Evolutionary conservation across 2,888 invertebrate genomes (phyloP), one percentile per base, ranked within the genome.

Genomic region (Machimus rusticus): DNA sequence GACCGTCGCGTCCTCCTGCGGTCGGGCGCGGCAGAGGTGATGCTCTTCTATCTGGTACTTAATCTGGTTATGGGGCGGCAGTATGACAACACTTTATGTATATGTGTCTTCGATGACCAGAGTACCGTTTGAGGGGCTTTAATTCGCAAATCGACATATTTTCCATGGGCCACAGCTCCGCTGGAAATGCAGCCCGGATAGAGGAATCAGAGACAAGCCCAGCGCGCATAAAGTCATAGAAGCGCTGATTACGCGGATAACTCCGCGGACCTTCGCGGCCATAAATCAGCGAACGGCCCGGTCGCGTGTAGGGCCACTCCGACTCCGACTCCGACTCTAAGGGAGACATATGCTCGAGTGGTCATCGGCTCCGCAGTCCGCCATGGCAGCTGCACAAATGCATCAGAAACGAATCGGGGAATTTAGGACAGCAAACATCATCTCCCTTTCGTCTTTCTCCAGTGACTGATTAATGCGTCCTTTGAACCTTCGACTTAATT

Each of bases 51-150:
- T 86, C 86, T 78, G 86, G 87, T 82, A 76, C 87, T 87, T 87
- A 87, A 87, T 87, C 87, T 87, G 87, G 82, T 87, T 87, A 51
- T 84, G 82, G 85, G 87, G 87, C 87, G 84, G 66, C 81, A 87
- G 81, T 82, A 87, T 87, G 87, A 74, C 81, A 76, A 87, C 82
- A 87, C 87, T 87, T 76, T 87, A 79, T 78, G 74, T 86, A 77
- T 77, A 86, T 77, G 78, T 74, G 66, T 81, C 74, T 74, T 74
- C 81, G 74, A 66, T 82, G 81, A 82, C 37, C 74, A 74, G 81
- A 87, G 74, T 87, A 87, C 87, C 87, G 87, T 87, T 87, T 76
- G 82, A 66, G 82, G 66, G 74, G 57, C 79, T 87, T 87, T 87
- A 87, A 87, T 87, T 87, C 79, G 79, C 87, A 23, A 87, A 78